A percentile compares a stretch with the other conserved stretches of the same genome.
Evolutionary conservation across 2,797 vertebrate genomes (phyloP).

Genomic region (Toxotes lorentzi): DNA sequence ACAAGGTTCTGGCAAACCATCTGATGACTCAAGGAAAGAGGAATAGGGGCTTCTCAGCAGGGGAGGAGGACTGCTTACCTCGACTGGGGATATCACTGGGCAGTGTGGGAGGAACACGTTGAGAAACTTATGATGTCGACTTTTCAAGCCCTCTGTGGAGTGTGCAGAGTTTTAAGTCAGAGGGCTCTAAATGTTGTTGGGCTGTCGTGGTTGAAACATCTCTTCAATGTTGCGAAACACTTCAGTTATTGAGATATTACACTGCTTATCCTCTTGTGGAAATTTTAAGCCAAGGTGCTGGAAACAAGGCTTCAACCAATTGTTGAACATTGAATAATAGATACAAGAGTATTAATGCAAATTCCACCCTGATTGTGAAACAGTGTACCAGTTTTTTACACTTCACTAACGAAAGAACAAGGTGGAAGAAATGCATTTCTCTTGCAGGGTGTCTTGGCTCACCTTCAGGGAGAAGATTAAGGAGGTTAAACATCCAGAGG

Average conservation of each 20-base stretch:
- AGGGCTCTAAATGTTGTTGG: conserved; percentile 9
- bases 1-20: conserved; percentile 6
- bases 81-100: neutral
- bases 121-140: conserved; percentile 4
- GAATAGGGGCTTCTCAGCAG: conserved; percentile 1
- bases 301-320: neutral
- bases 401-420: neutral
- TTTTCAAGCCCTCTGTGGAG: neutral
- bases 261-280: neutral
- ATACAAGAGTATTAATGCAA: neutral
- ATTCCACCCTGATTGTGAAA: neutral
- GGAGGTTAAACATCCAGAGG: conserved; percentile 2
- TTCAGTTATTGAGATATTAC: neutral
- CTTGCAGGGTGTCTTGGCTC: conserved; percentile 2
- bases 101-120: conserved; percentile 10
- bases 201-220: neutral
- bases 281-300: neutral
- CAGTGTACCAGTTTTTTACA: neutral
- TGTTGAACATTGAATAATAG: conserved; percentile 6
- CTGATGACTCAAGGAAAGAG: neutral
- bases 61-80: neutral
- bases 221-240: neutral
- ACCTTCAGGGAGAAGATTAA: neutral
- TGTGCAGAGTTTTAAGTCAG: conserved; percentile 14
- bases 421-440: neutral